phyloP scores from a whole-genome alignment of 2,888 invertebrate species.

The Operophtera brumata region DNA sequence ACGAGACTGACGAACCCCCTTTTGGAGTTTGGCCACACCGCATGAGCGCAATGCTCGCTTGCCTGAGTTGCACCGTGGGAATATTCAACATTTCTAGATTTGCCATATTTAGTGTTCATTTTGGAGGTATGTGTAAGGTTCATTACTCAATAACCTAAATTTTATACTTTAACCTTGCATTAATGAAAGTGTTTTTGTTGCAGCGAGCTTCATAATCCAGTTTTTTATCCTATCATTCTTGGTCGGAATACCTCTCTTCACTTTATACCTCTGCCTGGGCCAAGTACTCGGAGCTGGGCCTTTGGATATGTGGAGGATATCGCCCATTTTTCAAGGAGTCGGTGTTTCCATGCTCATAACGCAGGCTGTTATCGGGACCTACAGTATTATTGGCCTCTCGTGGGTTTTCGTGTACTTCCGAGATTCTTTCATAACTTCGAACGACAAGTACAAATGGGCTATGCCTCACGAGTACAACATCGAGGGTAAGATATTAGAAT shows the following conservation, averaged over 20 bases:
- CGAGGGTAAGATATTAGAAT: slow-evolving; percentile 79
- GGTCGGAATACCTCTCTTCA: slow-evolving; percentile 91
- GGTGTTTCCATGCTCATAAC: slow-evolving; percentile 90
- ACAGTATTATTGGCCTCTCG: slow-evolving; percentile 93
- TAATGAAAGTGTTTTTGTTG: slow-evolving; percentile 45
- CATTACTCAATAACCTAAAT: slow-evolving; percentile 32
- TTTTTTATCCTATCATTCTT: slow-evolving; percentile 91
- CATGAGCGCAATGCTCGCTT: slow-evolving; percentile 89
- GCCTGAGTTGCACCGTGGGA: slow-evolving; percentile 92
- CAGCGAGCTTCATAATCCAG: slow-evolving; percentile 93
- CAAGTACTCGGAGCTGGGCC: slow-evolving; percentile 92
- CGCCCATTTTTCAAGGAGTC: slow-evolving; percentile 94
- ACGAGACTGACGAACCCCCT: slow-evolving; percentile 70
- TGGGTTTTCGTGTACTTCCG: slow-evolving; percentile 95
- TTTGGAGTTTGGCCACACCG: slow-evolving; percentile 74
- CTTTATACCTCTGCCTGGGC: slow-evolving; percentile 91
- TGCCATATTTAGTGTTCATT: slow-evolving; percentile 91
- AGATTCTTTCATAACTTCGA: slow-evolving; percentile 91
- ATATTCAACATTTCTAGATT: slow-evolving; percentile 94
- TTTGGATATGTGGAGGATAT: slow-evolving; percentile 96
- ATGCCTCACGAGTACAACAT: slow-evolving; percentile 86
- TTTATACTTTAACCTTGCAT: slow-evolving; percentile 1
- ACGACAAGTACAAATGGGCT: slow-evolving; percentile 90
- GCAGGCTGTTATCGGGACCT: slow-evolving; percentile 91
- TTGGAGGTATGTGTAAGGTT: slow-evolving; percentile 82